Conservation (phyloP, 2,888 invertebrate genomes). For the Ametastegia equiseti region DNA sequence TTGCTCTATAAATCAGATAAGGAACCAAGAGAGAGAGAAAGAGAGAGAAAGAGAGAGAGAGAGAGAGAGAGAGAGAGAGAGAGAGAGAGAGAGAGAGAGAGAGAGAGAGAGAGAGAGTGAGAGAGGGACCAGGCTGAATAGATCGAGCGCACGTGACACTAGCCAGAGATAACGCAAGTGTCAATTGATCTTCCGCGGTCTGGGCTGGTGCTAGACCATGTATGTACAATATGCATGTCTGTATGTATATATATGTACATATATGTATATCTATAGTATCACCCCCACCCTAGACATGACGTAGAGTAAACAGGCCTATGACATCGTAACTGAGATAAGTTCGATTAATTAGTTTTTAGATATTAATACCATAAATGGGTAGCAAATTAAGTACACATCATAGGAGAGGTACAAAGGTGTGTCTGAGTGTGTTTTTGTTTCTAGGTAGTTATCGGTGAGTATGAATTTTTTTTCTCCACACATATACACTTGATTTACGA, state of each 20-base stretch:
- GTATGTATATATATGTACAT: too few species aligned
- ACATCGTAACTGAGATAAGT: neutral
- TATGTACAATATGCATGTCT: too few species aligned
- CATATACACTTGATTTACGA: neutral
- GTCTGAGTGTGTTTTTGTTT: too few species aligned
- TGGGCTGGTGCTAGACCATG: neutral
- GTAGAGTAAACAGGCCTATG: constrained; percentile 5
- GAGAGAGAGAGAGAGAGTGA: too few species aligned
- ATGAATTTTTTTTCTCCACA: neutral
- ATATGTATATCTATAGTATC: too few species aligned
- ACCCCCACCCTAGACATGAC: neutral
- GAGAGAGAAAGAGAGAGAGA: too few species aligned
- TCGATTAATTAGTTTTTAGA: constrained; percentile 10
- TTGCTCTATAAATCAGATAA: constrained; percentile 36
- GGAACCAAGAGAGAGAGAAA: neutral
- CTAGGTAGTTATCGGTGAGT: neutral
- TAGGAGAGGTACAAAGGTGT: too few species aligned
- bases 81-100: too few species aligned
- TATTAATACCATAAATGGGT: constrained; percentile 11
- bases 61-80: too few species aligned
- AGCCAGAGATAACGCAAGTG: constrained; percentile 25
- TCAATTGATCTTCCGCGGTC: constrained; percentile 40
- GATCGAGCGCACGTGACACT: constrained; percentile 31
- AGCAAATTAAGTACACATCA: neutral
- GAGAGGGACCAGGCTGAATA: constrained; percentile 20